phyloP scores from a whole-genome alignment of 2,888 invertebrate genomes.

The Corbicula japonica region DNA sequence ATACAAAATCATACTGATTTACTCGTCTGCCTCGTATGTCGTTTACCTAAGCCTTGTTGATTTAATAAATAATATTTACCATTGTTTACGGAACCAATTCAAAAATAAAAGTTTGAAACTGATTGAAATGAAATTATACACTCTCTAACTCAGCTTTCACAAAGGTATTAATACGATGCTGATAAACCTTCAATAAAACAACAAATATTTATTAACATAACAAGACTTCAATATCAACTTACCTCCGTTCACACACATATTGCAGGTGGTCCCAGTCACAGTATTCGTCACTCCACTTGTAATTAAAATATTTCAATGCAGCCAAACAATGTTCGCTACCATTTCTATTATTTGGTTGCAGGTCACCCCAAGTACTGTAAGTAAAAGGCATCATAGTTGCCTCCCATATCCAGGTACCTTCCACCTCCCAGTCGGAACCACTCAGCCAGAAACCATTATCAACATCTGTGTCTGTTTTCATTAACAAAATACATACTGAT shows the following conservation, averaged over 20 bases:
- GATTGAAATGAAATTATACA: no score
- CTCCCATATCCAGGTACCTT: slow-evolving; percentile 40
- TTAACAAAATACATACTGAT: background rate
- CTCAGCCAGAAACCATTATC: slow-evolving; percentile 50
- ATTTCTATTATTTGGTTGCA: slow-evolving; percentile 46
- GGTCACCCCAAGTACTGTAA: slow-evolving; percentile 15
- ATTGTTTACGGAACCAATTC: no score
- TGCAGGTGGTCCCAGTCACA: slow-evolving; percentile 35
- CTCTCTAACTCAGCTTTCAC: no score
- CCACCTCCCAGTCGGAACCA: slow-evolving; percentile 14
- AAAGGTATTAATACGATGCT: no score
- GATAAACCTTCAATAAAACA: no score
- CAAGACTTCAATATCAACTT: no score
- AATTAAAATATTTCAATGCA: slow-evolving; percentile 43
- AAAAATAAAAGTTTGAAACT: no score
- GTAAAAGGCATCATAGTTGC: slow-evolving; percentile 1
- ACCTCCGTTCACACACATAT: slow-evolving; percentile 50
- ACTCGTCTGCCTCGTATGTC: no score
- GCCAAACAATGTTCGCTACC: slow-evolving; percentile 42
- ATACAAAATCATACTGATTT: no score
- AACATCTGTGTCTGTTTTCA: slow-evolving; percentile 6
- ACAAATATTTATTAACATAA: no score
- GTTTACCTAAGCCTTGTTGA: no score
- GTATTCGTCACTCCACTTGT: slow-evolving; percentile 46
- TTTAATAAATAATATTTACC: no score